These are phyloP conservation scores for Erannis defoliaria DNA, from an alignment of 2,888 invertebrate genomes.

Conservation along the genomic window DNA sequence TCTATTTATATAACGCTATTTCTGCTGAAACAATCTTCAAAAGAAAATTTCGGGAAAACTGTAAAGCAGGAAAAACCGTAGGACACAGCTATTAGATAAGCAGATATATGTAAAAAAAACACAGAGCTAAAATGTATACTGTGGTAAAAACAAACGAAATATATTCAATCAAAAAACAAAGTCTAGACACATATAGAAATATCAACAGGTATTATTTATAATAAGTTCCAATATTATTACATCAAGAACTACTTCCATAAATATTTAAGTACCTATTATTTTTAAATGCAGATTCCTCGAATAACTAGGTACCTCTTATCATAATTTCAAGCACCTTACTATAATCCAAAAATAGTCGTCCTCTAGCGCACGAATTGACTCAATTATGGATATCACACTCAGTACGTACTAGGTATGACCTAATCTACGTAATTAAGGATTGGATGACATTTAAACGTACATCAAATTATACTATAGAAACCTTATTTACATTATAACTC, in stretches of 20 bases:
- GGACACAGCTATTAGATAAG: too few species aligned
- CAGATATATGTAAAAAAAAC: too few species aligned
- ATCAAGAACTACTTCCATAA: background rate
- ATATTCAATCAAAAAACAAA: background rate
- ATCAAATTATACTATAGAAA: too few species aligned
- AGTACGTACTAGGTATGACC: constrained; percentile 30
- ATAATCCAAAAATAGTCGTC: constrained; percentile 13
- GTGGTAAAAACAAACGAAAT: too few species aligned
- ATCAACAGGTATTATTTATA: constrained; percentile 2
- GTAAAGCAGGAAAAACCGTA: too few species aligned
- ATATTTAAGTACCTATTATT: background rate
- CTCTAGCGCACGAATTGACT: constrained; percentile 10
- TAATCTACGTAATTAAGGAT: constrained; percentile 31
- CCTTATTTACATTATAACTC: too few species aligned
- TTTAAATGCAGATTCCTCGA: background rate
- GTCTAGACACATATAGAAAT: constrained; percentile 1
- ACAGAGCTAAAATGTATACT: too few species aligned
- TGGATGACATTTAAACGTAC: too few species aligned
- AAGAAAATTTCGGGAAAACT: too few species aligned
- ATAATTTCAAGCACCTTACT: background rate
- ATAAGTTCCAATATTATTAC: background rate
- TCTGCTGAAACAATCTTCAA: too few species aligned
- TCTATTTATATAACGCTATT: too few species aligned
- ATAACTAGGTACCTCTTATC: background rate
- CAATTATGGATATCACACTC: constrained; percentile 33